phyloP scores from a whole-genome alignment of 2,888 invertebrate genomes.

The Acleris holmiana region DNA sequence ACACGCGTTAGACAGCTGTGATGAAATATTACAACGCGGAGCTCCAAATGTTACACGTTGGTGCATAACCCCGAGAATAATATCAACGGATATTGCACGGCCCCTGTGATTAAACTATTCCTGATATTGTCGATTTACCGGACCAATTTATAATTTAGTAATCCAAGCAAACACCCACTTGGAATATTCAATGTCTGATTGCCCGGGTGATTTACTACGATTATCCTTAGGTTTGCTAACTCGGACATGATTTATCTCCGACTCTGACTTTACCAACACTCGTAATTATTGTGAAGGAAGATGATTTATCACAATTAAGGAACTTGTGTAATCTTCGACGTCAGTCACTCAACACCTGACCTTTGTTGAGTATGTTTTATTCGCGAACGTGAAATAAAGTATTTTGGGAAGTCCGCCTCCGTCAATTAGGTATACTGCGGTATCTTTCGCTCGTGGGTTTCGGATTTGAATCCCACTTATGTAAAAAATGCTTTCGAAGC shows the following conservation, averaged over 20 bases:
- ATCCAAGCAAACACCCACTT: slow-evolving; percentile 71
- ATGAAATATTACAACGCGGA: slow-evolving; percentile 60
- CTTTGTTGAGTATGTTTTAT: slow-evolving; percentile 23
- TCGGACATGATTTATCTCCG: slow-evolving; percentile 68
- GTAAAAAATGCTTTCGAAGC: no score
- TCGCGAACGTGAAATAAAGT: background rate
- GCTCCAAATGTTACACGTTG: slow-evolving; percentile 29
- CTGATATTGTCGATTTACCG: slow-evolving; percentile 47
- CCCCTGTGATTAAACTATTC: slow-evolving; percentile 10
- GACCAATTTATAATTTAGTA: slow-evolving; percentile 70
- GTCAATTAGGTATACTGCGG: background rate
- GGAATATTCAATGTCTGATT: slow-evolving; percentile 68
- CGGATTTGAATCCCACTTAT: background rate
- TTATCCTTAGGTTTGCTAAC: slow-evolving; percentile 69
- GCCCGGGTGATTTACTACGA: slow-evolving; percentile 74
- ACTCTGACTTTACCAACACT: slow-evolving; percentile 51
- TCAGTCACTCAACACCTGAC: slow-evolving; percentile 48
- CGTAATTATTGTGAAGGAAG: slow-evolving; percentile 64
- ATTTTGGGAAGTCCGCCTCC: slow-evolving; percentile 10
- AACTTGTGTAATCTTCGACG: slow-evolving; percentile 57
- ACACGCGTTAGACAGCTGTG: slow-evolving; percentile 65
- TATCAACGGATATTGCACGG: background rate
- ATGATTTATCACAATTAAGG: slow-evolving; percentile 73
- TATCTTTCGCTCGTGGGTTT: background rate
- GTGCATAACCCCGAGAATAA: background rate